Percentiles rank a stretch among this genome's conserved stretches.
phyloP scores from a whole-genome alignment of 2,888 invertebrate species.

The Meiosimyza decipiens region DNA sequence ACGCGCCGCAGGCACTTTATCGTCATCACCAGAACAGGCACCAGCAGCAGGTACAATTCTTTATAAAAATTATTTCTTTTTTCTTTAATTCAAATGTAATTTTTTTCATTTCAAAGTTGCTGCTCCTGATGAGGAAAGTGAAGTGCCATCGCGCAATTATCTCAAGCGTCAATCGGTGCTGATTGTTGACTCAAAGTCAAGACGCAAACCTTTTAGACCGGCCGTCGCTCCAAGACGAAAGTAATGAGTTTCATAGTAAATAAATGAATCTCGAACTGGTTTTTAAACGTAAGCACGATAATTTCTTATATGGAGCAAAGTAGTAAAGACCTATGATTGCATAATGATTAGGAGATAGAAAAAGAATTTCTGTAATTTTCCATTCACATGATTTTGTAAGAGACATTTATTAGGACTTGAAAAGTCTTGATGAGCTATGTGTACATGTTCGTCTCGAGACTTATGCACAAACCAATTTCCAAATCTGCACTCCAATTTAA shows the following conservation, averaged over 20 bases:
- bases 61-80: not conserved
- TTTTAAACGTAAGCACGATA: no score
- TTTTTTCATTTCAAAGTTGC: slow-evolving; percentile 44
- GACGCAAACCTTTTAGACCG: slow-evolving; percentile 77
- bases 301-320: no score
- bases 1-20: slow-evolving; percentile 62
- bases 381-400: no score
- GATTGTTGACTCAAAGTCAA: slow-evolving; percentile 84
- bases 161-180: slow-evolving; percentile 86
- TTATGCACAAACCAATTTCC: no score
- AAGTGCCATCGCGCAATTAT: slow-evolving; percentile 82
- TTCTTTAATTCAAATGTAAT: not conserved
- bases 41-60: slow-evolving; percentile 59
- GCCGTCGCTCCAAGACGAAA: slow-evolving; percentile 48
- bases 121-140: slow-evolving; percentile 81
- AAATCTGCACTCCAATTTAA: no score
- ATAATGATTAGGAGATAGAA: no score
- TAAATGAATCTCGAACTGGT: no score
- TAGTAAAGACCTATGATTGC: no score
- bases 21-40: slow-evolving; percentile 65
- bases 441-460: no score
- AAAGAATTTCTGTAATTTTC: no score
- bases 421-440: no score
- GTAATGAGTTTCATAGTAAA: slow-evolving; percentile 19
- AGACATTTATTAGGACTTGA: no score